Base-by-base conservation (phyloP, 2,113 vertebrate genomes). In the Gallinago media region DNA sequence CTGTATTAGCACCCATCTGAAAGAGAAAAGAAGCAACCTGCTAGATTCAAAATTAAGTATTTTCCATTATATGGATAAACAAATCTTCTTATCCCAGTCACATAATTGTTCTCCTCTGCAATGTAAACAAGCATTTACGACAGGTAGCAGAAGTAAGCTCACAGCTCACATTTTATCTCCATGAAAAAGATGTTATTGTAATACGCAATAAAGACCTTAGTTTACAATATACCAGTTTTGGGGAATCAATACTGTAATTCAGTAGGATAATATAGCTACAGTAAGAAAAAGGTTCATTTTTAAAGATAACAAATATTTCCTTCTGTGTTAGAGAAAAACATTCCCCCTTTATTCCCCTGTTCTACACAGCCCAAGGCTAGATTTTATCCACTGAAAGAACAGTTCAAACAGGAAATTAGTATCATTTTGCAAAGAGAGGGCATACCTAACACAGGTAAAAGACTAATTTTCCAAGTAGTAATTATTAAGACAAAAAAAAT, bases 1-100 rank as follows among this genome's bases (percentile, higher is more conserved):
- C 98, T 70, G 97, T 75, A 66, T 96, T 97, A 83, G 98, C 95
- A 97, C 98, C 98, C 7, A 29, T 96, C 99, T 99, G 97, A n/a
- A 96, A 95, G 15, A 92, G 27, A 85, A 97, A 91, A 67, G 76
- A 80, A 86, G 49, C 18, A 73, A 80, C 16, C 8, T 46, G 16
- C 4, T 42, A 63, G 55, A 62, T 88, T 88, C n/a, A 85, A 85
- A 91, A 66, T 23, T 4, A 80, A 63, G 5, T 12, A 26, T 62
- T 68, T 72, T 61, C 19, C 19, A 56, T 49, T 18, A 9, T 14
- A 68, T 5, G 3, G 26, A 34, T 29, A 63, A 83, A 81, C 23
- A 61, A 54, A 67, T 15, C 19, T 26, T 71, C 40, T 56, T 42
- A 63, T 44, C 72, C 17, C 16, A 63, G 20, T 40, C 70, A 88